Percentiles rank a stretch among this genome's conserved stretches.
Conservation (phyloP, 2,888 invertebrate genomes). For the Monoplex corrugatus region DNA sequence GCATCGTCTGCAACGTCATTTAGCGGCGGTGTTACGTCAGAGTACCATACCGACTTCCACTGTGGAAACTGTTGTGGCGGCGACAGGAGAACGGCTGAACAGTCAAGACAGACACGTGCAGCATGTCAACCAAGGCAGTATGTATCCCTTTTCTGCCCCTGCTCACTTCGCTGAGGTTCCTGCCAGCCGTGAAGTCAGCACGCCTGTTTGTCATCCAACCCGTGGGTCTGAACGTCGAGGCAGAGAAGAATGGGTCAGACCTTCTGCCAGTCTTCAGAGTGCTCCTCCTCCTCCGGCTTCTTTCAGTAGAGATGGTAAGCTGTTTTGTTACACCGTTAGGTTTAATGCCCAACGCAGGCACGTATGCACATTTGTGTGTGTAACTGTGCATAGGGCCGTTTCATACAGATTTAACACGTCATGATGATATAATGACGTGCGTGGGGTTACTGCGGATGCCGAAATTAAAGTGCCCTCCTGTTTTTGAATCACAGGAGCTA, state of each 20-base stretch:
- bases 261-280: not conserved
- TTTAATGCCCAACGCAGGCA: too few species aligned
- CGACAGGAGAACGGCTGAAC: slow-evolving; percentile 45
- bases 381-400: too few species aligned
- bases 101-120: not conserved
- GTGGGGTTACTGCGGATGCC: too few species aligned
- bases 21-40: slow-evolving; percentile 39
- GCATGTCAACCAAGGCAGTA: slow-evolving; percentile 24
- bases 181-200: too few species aligned
- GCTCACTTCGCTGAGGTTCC: not conserved
- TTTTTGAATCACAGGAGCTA: too few species aligned
- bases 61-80: slow-evolving; percentile 46
- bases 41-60: not conserved
- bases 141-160: slow-evolving; percentile 37
- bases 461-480: too few species aligned
- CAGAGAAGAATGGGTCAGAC: not conserved
- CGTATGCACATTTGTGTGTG: too few species aligned
- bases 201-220: too few species aligned
- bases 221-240: too few species aligned
- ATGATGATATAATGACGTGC: too few species aligned
- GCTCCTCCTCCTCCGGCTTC: not conserved
- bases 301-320: not conserved
- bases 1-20: slow-evolving; percentile 30
- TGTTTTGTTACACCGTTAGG: too few species aligned
- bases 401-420: too few species aligned